Percentiles rank a stretch among this genome's conserved stretches.
Conservation (phyloP, 2,797 vertebrate species). For the Choloepus didactylus region DNA sequence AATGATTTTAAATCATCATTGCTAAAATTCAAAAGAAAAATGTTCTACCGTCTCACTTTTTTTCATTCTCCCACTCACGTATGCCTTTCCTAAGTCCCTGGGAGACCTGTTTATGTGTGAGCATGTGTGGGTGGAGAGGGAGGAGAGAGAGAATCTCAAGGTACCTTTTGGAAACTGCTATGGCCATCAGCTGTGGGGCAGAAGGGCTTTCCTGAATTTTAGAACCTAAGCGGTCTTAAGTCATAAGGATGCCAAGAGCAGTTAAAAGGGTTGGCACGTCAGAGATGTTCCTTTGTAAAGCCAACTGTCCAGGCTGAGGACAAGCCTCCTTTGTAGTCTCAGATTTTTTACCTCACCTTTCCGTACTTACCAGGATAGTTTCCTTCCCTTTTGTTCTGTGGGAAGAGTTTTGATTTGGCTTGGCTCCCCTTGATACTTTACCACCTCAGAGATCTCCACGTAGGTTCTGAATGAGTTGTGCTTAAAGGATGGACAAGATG, state of each 20-base stretch:
- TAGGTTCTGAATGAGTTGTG: not conserved
- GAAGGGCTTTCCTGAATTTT: not conserved
- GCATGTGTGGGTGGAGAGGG: not conserved
- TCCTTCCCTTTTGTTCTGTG: not conserved
- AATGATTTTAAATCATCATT: too few species aligned
- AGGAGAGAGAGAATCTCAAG: not conserved
- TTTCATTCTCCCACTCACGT: not conserved
- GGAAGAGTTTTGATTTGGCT: not conserved
- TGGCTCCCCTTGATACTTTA: not conserved
- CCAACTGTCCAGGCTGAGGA: not conserved
- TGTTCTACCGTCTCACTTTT: not conserved
- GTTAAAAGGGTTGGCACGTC: not conserved
- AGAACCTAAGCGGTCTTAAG: not conserved
- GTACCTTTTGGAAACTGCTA: not conserved
- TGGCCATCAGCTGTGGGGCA: not conserved
- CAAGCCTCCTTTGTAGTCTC: not conserved
- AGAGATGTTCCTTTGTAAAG: not conserved
- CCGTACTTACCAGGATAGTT: not conserved
- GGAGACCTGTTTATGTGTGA: not conserved
- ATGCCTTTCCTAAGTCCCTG: not conserved
- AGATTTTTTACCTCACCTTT: not conserved
- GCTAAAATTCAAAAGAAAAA: not conserved
- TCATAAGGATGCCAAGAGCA: not conserved
- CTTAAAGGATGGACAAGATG: not conserved
- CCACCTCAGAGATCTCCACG: not conserved